Evolutionary conservation across 2,113 vertebrate genomes (phyloP).

Genomic region (Dinomys branickii): DNA sequence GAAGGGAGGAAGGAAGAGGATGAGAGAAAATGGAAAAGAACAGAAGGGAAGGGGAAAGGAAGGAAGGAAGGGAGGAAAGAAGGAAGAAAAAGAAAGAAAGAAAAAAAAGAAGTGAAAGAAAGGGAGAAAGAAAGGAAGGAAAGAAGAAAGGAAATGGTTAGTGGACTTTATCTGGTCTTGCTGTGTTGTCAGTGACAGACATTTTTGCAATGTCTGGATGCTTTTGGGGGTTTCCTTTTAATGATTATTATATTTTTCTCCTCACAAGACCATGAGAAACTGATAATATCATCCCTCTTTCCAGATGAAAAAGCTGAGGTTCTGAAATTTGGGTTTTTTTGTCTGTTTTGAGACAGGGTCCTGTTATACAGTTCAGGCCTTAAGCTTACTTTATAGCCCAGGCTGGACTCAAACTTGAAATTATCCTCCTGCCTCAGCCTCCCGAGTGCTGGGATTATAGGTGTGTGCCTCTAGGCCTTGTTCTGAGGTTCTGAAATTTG

Average conservation of each 20-base stretch:
- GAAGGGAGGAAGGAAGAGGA: not conserved
- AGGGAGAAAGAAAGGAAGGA: not conserved
- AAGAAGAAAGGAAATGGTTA: not conserved
- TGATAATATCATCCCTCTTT: not conserved
- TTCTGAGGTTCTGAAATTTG: not conserved
- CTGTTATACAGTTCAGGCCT: no score
- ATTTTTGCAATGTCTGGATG: not conserved
- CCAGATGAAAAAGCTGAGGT: not conserved
- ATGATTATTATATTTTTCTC: not conserved
- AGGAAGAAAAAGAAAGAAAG: no score
- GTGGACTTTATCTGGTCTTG: not conserved
- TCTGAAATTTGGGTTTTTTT: not conserved
- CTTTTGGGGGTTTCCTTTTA: not conserved
- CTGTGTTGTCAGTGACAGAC: not conserved
- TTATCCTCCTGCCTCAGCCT: no score
- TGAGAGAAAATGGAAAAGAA: not conserved
- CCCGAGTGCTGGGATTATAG: no score
- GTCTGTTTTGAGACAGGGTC: no score
- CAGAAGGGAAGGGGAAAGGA: fast-evolving
- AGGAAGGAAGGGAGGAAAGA: not conserved
- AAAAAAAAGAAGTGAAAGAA: not conserved
- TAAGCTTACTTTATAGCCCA: no score
- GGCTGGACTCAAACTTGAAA: no score
- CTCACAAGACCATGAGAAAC: not conserved
- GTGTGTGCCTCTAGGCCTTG: no score